Base-by-base conservation (phyloP, 2,113 vertebrate genomes). In the Camarhynchus parvulus region DNA sequence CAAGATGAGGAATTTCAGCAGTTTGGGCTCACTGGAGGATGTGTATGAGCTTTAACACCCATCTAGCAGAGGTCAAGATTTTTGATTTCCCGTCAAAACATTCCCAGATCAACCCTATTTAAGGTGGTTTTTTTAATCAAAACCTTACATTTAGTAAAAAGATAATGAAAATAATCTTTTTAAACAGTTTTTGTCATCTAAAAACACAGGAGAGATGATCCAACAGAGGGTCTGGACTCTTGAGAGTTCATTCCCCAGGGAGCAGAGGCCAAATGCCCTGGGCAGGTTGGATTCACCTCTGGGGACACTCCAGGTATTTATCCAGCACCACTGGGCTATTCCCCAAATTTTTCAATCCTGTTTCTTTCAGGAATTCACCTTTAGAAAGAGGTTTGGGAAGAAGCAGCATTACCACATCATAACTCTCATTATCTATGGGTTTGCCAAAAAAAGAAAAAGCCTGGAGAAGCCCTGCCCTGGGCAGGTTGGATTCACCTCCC, bases 61-160 rank as follows among this genome's bases (percentile, higher is more conserved):
- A 1, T 1, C 4, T 7, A 28, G 11, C 52, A 58, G 1, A 68
- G 31, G 2, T n/a, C 30, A 44, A 21, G n/a, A 12, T 6, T 55
- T 80, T 73, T 58, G 20, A 4, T 44, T 49, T 3, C 16, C 19
- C 2, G 0, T 4, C n/a, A 7, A 42, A 67, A 56, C 21, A 59
- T 47, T 50, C 42, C 7, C 22, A 59, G 42, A 67, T 5, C 27
- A 46, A 66, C 16, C 18, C 8, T 3, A 16, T 24, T 20, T 16
- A 86, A 59, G 15, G 39, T 11, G 39, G 7, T 46, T 58, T 53
- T 25, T 35, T 59, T 67, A 74, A 74, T 25, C n/a, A 68, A 53
- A 73, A 55, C 6, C n/a, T 55, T 9, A 0, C 7, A 42, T 79
- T 63, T 20, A 35, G 31, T 30, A 19, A 18, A 83, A 74, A 70